Base-by-base conservation (phyloP, 2,113 vertebrate genomes). In the Stictonetta naevosa region DNA sequence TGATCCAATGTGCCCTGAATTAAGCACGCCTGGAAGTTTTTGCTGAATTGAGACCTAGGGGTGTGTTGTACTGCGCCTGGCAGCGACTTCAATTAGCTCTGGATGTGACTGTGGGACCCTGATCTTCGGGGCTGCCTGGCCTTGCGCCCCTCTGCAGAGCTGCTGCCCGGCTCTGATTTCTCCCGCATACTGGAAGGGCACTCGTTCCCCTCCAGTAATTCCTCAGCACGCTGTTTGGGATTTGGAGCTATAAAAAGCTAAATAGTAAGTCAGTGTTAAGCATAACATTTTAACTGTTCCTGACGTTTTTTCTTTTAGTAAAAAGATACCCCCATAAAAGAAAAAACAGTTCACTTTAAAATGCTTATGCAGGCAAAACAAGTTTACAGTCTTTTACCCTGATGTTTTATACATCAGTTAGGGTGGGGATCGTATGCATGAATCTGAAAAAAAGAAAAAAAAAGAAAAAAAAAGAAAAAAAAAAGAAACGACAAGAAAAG, bases 321-420 rank as follows among this genome's bases (percentile, higher is more conserved):
- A 95, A 97, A 96, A 75, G 58, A 95, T 92, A 78, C 52, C 56
- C 83, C 84, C 36, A 48, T 66, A 85, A 95, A 95, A 95, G 94
- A 93, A 83, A 87, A 79, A 75, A 34, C 58, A 79, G 66, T 87
- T 97, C 93, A 95, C 90, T 91, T 96, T 72, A 93, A 96, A 94
- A 74, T 53, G 86, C 90, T 86, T 92, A 96, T 20, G 29, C 66
- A 94, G 72, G 91, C 86, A 96, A 95, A 94, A 89, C 26, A 86
- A 88, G 26, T 95, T 96, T 91, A 83, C 93, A 92, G 50, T 78
- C 78, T 94, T 97, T 97, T 90, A 63, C 63, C 82, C 83, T 94
- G 80, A 93, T 95, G 88, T 93, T 97, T 96, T 93, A 94, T 83
- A 88, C 78, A 95, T 93, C 76, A 85, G 29, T 83, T 75, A 92